phyloP scores from a whole-genome alignment of 1,140 invertebrate species.

The Steinernema khuongi region DNA sequence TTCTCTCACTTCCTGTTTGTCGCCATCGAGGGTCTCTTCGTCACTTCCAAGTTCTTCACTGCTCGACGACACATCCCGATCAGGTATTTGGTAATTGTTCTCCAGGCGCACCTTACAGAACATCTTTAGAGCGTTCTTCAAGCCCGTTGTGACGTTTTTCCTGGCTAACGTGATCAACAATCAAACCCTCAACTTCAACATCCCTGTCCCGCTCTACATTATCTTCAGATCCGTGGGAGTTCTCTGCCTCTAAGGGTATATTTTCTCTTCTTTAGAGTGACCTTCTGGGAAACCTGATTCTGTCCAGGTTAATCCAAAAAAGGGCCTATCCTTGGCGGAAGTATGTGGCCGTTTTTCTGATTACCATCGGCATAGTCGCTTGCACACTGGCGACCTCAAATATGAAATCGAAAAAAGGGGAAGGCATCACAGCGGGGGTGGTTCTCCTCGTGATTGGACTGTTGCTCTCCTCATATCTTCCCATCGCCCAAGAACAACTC shows the following conservation, averaged over 20 bases:
- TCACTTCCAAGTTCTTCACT: conserved; percentile 79
- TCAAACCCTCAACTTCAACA: conserved; percentile 90
- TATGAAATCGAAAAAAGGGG: conserved; percentile 32
- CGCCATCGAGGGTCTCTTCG: conserved; percentile 79
- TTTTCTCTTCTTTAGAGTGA: conserved; percentile 70
- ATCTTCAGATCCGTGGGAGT: conserved; percentile 88
- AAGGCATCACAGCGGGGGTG: conserved; percentile 40
- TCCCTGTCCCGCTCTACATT: conserved; percentile 95
- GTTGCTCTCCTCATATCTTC: conserved; percentile 82
- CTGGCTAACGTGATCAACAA: conserved; percentile 87
- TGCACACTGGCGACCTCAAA: conserved; percentile 77
- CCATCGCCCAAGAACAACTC: conserved; percentile 87
- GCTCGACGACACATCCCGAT: conserved; percentile 65
- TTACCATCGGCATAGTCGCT: conserved; percentile 80
- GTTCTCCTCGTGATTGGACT: conserved; percentile 53
- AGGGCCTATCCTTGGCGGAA: conserved; percentile 76
- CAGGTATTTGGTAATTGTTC: neutral
- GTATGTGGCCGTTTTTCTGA: conserved; percentile 84
- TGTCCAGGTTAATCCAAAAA: conserved; percentile 85
- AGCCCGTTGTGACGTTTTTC: conserved; percentile 84
- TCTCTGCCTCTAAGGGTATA: neutral
- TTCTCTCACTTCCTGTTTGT: conserved; percentile 88
- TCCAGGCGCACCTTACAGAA: neutral
- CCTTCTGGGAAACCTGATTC: conserved; percentile 88
- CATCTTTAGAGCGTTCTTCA: conserved; percentile 69